phyloP scores from a whole-genome alignment of 2,113 vertebrate species.

The Pongo pygmaeus region DNA sequence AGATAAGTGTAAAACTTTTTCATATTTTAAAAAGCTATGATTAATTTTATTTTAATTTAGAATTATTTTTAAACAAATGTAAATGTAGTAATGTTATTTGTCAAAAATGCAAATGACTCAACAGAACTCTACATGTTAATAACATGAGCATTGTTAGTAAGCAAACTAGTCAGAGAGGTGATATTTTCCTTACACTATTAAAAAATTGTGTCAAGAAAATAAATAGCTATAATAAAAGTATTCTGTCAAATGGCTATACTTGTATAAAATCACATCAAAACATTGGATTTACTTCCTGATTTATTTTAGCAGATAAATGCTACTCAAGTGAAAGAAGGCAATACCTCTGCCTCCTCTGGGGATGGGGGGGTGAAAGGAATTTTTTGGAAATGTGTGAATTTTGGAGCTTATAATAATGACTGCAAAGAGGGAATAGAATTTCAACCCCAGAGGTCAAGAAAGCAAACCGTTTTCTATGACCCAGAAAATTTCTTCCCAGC shows the following conservation, averaged over 20 bases:
- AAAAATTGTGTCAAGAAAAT: neutral
- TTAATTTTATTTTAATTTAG: neutral
- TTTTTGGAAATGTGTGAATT: neutral
- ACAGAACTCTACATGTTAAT: neutral
- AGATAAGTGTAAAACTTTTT: neutral
- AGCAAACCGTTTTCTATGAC: neutral
- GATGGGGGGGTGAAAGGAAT: neutral
- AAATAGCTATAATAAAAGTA: neutral
- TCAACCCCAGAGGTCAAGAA: neutral
- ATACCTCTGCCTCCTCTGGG: neutral
- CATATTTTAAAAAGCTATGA: neutral
- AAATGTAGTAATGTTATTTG: neutral
- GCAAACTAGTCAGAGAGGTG: neutral
- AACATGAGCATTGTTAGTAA: neutral
- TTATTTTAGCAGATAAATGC: neutral
- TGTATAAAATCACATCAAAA: neutral
- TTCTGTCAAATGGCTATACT: neutral
- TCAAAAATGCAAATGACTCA: neutral
- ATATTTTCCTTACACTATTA: neutral
- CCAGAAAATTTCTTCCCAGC: neutral
- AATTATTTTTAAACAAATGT: conserved; percentile 7
- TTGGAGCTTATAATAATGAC: neutral
- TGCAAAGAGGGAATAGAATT: neutral
- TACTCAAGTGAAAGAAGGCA: neutral
- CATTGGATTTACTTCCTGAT: neutral